phyloP scores from a whole-genome alignment of 2,888 invertebrate genomes.

The Macaria notata region DNA sequence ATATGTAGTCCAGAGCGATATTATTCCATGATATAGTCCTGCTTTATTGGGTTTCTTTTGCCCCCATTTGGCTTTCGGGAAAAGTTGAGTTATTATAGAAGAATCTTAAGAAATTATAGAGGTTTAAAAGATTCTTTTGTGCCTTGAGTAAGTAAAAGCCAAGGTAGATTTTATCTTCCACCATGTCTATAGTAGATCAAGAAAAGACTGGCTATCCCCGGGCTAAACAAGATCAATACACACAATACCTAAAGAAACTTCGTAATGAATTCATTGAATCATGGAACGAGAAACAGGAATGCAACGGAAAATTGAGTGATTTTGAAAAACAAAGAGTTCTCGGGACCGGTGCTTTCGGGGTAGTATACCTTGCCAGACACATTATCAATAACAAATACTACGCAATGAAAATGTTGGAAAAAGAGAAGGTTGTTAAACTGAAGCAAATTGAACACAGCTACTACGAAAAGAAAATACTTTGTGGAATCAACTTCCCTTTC shows the following conservation, averaged over 20 bases:
- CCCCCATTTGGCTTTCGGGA: no score
- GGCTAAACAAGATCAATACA: constrained; percentile 63
- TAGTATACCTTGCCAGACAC: constrained; percentile 88
- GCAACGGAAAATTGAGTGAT: constrained; percentile 73
- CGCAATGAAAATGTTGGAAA: constrained; percentile 95
- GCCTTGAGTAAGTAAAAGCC: no score
- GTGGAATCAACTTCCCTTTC: constrained; percentile 93
- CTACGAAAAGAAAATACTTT: constrained; percentile 94
- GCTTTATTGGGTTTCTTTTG: no score
- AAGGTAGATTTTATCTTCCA: no score
- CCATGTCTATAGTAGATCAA: no score
- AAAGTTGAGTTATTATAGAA: no score
- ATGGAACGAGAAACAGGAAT: constrained; percentile 57
- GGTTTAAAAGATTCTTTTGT: no score
- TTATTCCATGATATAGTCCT: no score
- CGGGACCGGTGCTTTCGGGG: constrained; percentile 95
- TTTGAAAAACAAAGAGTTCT: constrained; percentile 89
- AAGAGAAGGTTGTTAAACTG: constrained; percentile 91
- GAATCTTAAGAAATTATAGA: no score
- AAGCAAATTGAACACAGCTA: constrained; percentile 94
- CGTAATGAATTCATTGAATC: constrained; percentile 66
- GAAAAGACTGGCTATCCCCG: constrained; percentile 48
- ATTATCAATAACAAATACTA: constrained; percentile 82
- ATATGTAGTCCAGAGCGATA: no score
- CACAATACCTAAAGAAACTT: constrained; percentile 58